Percentiles rank a stretch among this genome's conserved stretches.
Conservation (phyloP, 2,797 vertebrate genomes). For the Pitangus sulphuratus region DNA sequence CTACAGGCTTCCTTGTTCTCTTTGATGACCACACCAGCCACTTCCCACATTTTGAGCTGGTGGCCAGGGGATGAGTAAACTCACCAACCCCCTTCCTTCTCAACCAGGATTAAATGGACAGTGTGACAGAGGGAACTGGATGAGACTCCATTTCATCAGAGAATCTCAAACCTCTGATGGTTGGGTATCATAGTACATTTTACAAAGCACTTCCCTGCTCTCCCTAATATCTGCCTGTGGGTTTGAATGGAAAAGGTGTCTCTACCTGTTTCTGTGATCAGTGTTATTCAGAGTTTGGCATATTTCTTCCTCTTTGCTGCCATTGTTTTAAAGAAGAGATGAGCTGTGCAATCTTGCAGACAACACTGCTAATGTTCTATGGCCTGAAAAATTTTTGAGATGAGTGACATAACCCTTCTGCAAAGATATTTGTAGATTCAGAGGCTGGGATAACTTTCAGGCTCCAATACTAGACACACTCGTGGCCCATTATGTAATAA, state of each 20-base stretch:
- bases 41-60: constrained; percentile 10
- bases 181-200: constrained; percentile 20
- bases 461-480: not conserved
- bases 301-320: not conserved
- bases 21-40: not conserved
- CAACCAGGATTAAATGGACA: constrained; percentile 26
- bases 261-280: not conserved
- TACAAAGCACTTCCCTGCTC: not conserved
- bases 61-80: not conserved
- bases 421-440: not conserved
- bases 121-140: constrained; percentile 24
- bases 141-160: constrained; percentile 41
- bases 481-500: fast-evolving
- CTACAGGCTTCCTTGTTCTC: not conserved
- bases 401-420: not conserved
- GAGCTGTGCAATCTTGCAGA: not conserved
- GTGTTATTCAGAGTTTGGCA: not conserved
- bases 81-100: not conserved
- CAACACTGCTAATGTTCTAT: not conserved
- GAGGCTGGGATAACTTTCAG: not conserved
- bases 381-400: not conserved
- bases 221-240: not conserved
- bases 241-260: not conserved
- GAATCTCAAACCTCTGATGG: constrained; percentile 50
- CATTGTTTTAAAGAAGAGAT: constrained; percentile 15